These are phyloP conservation scores for Polydrusus cervinus DNA, from an alignment of 2,888 invertebrate genomes.

Conservation along the genomic window DNA sequence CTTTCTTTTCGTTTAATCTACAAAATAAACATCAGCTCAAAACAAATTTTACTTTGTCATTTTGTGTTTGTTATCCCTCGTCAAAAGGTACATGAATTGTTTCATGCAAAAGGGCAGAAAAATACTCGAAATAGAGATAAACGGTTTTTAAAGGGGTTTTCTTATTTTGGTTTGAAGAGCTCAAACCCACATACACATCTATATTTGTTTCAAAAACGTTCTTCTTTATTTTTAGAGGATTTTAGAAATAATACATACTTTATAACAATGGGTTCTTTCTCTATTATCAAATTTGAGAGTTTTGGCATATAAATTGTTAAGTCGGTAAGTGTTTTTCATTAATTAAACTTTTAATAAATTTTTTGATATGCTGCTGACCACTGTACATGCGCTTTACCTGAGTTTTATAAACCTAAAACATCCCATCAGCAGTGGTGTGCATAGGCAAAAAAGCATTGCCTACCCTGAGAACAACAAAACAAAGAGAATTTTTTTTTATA, in stretches of 20 bases:
- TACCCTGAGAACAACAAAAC: no score
- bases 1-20: not conserved
- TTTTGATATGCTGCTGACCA: no score
- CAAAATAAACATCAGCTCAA: not conserved
- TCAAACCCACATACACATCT: not conserved
- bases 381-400: no score
- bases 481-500: no score
- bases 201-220: not conserved
- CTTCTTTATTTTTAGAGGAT: not conserved
- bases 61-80: slow-evolving; percentile 11
- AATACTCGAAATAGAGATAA: not conserved
- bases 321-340: no score
- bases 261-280: no score
- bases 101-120: not conserved
- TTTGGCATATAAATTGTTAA: no score
- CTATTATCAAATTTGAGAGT: no score
- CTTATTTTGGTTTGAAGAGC: not conserved
- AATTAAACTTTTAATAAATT: no score
- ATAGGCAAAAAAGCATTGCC: no score
- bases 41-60: slow-evolving; percentile 9
- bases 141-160: not conserved
- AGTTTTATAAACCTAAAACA: no score
- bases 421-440: no score
- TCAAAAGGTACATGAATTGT: slow-evolving; percentile 7
- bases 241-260: not conserved